Evolutionary conservation across 2,113 vertebrate genomes (phyloP).

Genomic region (Neogale vison): DNA sequence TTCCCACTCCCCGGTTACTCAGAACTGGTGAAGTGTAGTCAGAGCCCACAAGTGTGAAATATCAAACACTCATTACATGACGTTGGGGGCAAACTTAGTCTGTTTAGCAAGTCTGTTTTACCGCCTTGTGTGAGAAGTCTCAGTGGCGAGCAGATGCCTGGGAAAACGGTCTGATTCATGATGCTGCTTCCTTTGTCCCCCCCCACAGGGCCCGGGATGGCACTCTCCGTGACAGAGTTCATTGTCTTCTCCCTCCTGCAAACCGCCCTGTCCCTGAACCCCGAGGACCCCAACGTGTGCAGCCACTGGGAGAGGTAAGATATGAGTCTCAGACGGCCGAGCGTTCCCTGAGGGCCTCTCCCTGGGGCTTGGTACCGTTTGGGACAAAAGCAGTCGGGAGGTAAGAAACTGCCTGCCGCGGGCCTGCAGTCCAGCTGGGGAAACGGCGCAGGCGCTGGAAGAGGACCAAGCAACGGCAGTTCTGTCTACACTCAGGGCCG

Average conservation of each 20-base stretch:
- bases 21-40: constrained; percentile 3
- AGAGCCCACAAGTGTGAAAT: constrained; percentile 13
- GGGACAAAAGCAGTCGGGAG: neutral
- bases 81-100: neutral
- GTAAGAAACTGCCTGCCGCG: neutral
- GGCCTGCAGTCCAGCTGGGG: neutral
- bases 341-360: neutral
- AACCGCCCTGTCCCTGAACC: constrained; percentile 89
- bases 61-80: neutral
- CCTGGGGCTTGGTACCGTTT: neutral
- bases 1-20: neutral
- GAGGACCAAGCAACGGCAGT: neutral
- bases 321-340: neutral
- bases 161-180: neutral
- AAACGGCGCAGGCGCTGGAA: neutral
- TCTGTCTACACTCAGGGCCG: neutral
- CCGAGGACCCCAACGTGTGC: constrained; percentile 98
- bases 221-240: constrained; percentile 79
- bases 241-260: constrained; percentile 83
- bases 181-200: neutral
- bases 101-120: neutral
- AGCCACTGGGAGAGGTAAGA: constrained; percentile 99
- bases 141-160: neutral
- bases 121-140: neutral
- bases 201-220: constrained; percentile 87